Conservation (phyloP, 2,888 invertebrate species). For the Ypsolopha scabrella region DNA sequence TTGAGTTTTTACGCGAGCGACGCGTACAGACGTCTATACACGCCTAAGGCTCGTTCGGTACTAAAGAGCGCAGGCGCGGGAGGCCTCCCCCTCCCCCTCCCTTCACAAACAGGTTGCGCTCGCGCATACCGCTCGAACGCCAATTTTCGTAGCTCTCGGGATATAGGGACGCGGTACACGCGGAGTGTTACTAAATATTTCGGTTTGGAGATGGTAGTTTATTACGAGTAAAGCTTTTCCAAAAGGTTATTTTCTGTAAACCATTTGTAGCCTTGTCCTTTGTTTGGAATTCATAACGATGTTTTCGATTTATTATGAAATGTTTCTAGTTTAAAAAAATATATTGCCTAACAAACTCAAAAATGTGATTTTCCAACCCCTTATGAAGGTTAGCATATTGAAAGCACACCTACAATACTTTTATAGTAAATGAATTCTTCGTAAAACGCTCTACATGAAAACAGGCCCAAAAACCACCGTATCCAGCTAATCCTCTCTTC, state of each 20-base stretch:
- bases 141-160: slow-evolving; percentile 51
- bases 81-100: slow-evolving; percentile 22
- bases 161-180: slow-evolving; percentile 31
- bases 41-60: slow-evolving; percentile 39
- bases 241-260: no score
- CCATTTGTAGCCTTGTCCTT: no score
- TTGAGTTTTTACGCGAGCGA: slow-evolving; percentile 14
- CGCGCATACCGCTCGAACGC: slow-evolving; percentile 54
- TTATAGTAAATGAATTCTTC: no score
- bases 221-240: no score
- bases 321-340: no score
- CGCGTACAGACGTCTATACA: slow-evolving; percentile 34
- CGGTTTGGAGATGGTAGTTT: neutral
- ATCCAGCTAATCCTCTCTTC: neutral
- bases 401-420: no score
- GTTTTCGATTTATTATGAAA: no score
- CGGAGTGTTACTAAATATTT: slow-evolving; percentile 15
- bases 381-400: no score
- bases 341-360: no score
- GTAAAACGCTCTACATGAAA: no score
- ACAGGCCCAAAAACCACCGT: neutral
- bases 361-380: no score
- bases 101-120: slow-evolving; percentile 55
- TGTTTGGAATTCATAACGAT: no score
- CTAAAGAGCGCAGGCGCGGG: slow-evolving; percentile 17